Evolutionary conservation across 2,113 vertebrate genomes (phyloP), one percentile per base, ranked within the genome.

Genomic region (Montifringilla adamsi): DNA sequence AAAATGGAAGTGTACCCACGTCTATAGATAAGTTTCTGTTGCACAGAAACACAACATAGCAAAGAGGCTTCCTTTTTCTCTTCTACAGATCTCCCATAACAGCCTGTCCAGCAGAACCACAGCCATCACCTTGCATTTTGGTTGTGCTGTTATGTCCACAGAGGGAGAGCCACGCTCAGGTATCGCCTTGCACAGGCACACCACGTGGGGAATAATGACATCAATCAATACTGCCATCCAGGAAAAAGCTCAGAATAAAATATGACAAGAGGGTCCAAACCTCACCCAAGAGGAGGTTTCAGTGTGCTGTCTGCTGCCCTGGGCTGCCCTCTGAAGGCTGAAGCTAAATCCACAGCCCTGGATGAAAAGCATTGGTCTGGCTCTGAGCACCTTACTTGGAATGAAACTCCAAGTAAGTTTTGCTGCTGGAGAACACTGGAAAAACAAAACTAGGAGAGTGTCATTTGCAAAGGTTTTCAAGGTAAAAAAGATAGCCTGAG

Each of bases 241-340:
- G 92, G 77, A 97, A 97, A 96, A 68, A 92, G 78, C 92, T 97
- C 90, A 84, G 92, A 96, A 97, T 96, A 93, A 97, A 97, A 95
- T 72, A 94, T 33, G 95, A 89, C 89, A 90, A 80, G 87, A 94
- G 95, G 86, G 82, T 87, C 94, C 82, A 86, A 91, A 92, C 82
- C 87, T 97, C 83, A 93, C 87, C 92, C 90, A 72, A 62, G 79
- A 85, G 94, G 89, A 95, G 78, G 64, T 96, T 96, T 97, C 86
- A 26, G 94, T 26, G 92, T 15, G 1, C 95, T 16, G 60, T 97
- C 92, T 24, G 68, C 94, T 96, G 95, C 96, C 88, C 94, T 95
- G 79, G 89, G 94, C 95, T 97, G 97, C 97, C 98, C 97, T 98
- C 97, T 98, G 95, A 97, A 98, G 98, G 96, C 82, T 64, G 81